These are phyloP conservation scores for Labeo catla DNA, from an alignment of 2,113 vertebrate species.

Conservation along the genomic window DNA sequence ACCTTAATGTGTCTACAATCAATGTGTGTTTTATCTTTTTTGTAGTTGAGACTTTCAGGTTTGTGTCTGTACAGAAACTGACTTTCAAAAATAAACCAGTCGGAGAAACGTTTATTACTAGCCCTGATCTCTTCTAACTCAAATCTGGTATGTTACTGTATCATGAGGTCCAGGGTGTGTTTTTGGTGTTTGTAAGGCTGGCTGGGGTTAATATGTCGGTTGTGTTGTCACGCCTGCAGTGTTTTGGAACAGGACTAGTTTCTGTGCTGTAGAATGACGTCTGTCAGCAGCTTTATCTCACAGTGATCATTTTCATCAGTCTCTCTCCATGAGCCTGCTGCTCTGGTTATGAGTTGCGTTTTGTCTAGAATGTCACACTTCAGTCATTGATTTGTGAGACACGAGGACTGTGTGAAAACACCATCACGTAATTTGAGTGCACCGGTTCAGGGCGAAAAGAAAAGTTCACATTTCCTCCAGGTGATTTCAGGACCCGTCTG, in stretches of 20 bases:
- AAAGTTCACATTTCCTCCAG: slow-evolving; percentile 21
- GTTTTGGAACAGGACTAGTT: background rate
- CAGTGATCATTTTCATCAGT: slow-evolving; percentile 3
- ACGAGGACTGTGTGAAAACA: slow-evolving; percentile 35
- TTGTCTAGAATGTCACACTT: slow-evolving; percentile 6
- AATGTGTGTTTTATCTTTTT: background rate
- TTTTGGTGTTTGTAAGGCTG: background rate
- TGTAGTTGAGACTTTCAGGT: too few species aligned
- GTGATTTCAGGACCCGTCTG: background rate
- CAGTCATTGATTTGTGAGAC: slow-evolving; percentile 16
- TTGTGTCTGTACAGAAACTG: too few species aligned
- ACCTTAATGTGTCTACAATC: too few species aligned
- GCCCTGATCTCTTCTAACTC: background rate
- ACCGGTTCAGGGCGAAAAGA: background rate
- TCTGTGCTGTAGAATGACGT: background rate
- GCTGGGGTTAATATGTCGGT: background rate
- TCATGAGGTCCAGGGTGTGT: background rate
- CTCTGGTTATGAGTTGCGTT: background rate
- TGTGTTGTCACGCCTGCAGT: background rate
- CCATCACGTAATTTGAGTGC: slow-evolving; percentile 7
- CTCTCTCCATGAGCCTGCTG: background rate
- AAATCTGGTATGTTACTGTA: background rate
- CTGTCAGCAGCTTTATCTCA: background rate
- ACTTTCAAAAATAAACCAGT: too few species aligned
- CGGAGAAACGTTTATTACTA: background rate